Base-by-base conservation (phyloP, 1,140 invertebrate genomes). In the Drosophila virilis region DNA sequence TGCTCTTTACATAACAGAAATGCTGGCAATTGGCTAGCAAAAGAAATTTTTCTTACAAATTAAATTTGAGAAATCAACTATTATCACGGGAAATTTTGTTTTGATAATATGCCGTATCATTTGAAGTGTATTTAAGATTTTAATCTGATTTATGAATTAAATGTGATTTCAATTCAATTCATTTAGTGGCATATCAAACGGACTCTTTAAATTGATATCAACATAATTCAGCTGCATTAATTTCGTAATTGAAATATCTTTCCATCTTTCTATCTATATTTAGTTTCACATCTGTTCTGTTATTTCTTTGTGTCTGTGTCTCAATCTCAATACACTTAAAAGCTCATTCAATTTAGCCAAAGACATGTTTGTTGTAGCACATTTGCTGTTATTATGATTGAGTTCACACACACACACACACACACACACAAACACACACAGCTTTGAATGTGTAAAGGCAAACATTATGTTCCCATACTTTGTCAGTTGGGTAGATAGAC, bases 311-410 rank as follows among this genome's bases (percentile, higher is more conserved):
- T 32, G 60, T 52, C 38, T 64, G 33, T 43, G 60, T 72, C 33
- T 64, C 55, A 54, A 57, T 67, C 67, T 75, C 80, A 89, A 89
- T 88, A 84, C 80, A 78, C 77, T 88, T 78, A 84, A 84, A 78
- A 89, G 74, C 84, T 89, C 85, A 88, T 89, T 80, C 84, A 88
- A 89, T 88, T 88, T 80, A 55, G 80, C 52, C 61, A 67, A 69
- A 84, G 37, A 77, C 80, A 89, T 80, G 83, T 88, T 77, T 82
- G 66, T 48, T 58, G 61, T 55, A 72, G 64, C 76, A 54, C 72
- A 69, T 84, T 85, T 80, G 77, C 75, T 89, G 74, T 86, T 75
- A 78, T 89, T 89, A 75, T 89, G 84, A 89, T 89, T 74, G 77
- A 82, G 82, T 71, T 65, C 64, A 74, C 74, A 78, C 55, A 71